Conservation (phyloP, 2,113 vertebrate species). For the Pollimyrus isidori region DNA sequence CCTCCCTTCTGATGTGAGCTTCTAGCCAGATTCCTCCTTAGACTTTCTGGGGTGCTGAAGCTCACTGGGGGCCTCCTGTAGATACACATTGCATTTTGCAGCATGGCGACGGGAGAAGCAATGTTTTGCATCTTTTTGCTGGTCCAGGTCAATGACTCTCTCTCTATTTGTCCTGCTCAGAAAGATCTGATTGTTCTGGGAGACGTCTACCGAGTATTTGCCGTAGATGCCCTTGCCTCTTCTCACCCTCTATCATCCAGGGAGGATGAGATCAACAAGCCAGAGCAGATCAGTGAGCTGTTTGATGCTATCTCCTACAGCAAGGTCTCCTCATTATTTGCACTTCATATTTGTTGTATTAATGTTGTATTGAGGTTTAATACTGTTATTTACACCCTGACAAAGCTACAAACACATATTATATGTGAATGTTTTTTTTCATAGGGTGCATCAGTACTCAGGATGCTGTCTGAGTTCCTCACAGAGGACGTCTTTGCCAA, state of each 20-base stretch:
- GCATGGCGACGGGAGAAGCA: background rate
- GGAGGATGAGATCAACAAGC: slow-evolving; percentile 70
- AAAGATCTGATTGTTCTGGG: slow-evolving; percentile 76
- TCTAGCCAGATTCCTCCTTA: background rate
- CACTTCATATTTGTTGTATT: background rate
- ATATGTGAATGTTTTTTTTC: fast-evolving
- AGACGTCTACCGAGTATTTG: slow-evolving; percentile 75
- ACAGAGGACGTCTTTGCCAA: slow-evolving; percentile 62
- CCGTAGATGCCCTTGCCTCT: slow-evolving; percentile 67
- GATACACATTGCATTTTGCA: background rate
- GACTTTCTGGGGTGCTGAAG: background rate
- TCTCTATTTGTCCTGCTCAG: slow-evolving; percentile 47
- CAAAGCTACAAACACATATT: background rate
- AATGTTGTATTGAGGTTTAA: background rate
- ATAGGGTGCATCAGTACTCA: slow-evolving; percentile 80
- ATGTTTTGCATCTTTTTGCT: background rate
- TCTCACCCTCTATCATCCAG: slow-evolving; percentile 80
- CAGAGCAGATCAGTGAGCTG: slow-evolving; percentile 80
- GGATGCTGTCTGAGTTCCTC: slow-evolving; percentile 91
- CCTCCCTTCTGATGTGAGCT: background rate
- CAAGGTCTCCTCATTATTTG: slow-evolving; percentile 64
- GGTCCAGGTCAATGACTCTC: background rate
- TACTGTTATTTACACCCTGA: background rate
- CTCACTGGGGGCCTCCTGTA: background rate
- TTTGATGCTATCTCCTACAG: slow-evolving; percentile 88